These are phyloP conservation scores for Cephus nigrinus DNA, from an alignment of 2,888 invertebrate species.

Conservation along the genomic window DNA sequence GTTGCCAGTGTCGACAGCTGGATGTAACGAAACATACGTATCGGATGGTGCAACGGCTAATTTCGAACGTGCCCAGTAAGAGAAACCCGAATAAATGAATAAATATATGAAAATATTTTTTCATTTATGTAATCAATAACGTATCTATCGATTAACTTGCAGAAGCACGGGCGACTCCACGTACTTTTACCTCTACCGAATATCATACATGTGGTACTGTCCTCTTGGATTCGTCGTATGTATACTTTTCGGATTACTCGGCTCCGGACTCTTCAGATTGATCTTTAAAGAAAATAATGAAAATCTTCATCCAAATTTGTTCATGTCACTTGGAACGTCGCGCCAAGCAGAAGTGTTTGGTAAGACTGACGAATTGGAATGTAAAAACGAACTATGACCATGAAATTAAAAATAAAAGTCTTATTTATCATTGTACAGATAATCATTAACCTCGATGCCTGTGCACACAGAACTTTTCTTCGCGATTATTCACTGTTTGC, in stretches of 20 bases:
- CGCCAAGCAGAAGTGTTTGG: background rate
- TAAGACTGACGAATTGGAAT: too few species aligned
- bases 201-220: conserved; percentile 60
- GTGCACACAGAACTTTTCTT: background rate
- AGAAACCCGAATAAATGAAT: background rate
- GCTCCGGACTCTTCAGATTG: background rate
- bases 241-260: conserved; percentile 36
- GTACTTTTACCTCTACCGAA: conserved; percentile 54
- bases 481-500: background rate
- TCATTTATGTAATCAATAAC: background rate
- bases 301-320: background rate
- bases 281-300: background rate
- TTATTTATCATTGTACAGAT: background rate
- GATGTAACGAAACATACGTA: conserved; percentile 64
- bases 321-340: background rate
- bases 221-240: conserved; percentile 49
- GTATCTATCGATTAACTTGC: background rate
- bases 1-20: conserved; percentile 70
- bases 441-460: background rate
- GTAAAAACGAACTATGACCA: background rate
- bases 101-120: background rate
- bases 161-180: conserved; percentile 25
- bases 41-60: background rate
- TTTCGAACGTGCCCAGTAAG: background rate
- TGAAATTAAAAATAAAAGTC: background rate